Conservation (phyloP, 1,140 invertebrate genomes). For the Drosophila melanica region DNA sequence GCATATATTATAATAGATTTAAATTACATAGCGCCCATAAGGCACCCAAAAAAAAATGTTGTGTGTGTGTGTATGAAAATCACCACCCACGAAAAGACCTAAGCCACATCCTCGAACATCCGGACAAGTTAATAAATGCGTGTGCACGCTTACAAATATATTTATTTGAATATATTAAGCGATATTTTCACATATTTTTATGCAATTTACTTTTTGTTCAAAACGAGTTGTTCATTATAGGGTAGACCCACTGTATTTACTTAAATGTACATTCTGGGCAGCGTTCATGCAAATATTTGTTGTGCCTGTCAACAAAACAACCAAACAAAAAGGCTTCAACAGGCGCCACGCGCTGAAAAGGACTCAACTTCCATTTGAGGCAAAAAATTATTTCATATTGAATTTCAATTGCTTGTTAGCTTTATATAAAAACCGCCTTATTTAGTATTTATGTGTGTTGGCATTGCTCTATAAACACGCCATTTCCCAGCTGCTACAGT, state of each 20-base stretch:
- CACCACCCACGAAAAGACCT: conserved; percentile 15
- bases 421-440: neutral
- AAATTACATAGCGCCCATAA: conserved; percentile 46
- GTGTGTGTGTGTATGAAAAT: neutral
- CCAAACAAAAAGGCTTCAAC: conserved; percentile 43
- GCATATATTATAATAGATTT: conserved; percentile 80
- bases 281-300: conserved; percentile 62
- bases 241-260: conserved; percentile 3
- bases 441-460: too few species aligned
- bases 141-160: neutral
- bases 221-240: conserved; percentile 1
- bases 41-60: conserved; percentile 21
- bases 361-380: neutral
- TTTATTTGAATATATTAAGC: too few species aligned
- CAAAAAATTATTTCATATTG: conserved; percentile 22
- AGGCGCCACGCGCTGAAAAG: conserved; percentile 16
- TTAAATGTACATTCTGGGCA: conserved; percentile 37
- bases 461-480: too few species aligned
- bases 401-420: conserved; percentile 4
- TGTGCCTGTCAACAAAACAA: conserved; percentile 25
- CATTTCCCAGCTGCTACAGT: too few species aligned
- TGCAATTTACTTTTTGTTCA: neutral
- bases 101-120: conserved; percentile 17
- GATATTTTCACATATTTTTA: too few species aligned
- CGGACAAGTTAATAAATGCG: conserved; percentile 19